Evolutionary conservation across 2,113 vertebrate species (phyloP).

Genomic region (Pangasianodon hypophthalmus): DNA sequence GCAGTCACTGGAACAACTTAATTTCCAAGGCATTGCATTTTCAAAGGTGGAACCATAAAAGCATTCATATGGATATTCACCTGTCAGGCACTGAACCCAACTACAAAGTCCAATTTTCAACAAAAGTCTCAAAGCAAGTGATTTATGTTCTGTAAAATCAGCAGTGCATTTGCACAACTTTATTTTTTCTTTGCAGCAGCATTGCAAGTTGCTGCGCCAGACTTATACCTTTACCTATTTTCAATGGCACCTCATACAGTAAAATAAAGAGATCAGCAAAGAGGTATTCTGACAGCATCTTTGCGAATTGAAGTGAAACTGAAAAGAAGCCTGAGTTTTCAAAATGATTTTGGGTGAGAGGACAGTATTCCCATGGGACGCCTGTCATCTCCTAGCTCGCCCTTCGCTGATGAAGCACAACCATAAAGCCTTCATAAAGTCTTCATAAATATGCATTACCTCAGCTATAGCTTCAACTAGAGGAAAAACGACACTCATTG

Average conservation of each 20-base stretch:
- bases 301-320: slow-evolving; percentile 17
- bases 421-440: slow-evolving; percentile 59
- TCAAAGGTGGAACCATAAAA: slow-evolving; percentile 16
- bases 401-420: slow-evolving; percentile 53
- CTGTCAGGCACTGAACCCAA: slow-evolving; percentile 19
- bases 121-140: slow-evolving; percentile 27
- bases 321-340: slow-evolving; percentile 23
- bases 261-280: slow-evolving; percentile 23
- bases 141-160: slow-evolving; percentile 39
- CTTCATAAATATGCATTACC: slow-evolving; percentile 61
- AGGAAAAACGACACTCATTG: slow-evolving; percentile 23
- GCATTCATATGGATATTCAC: slow-evolving; percentile 12
- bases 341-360: slow-evolving; percentile 23
- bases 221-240: background rate
- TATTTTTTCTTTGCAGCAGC: background rate
- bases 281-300: slow-evolving; percentile 21
- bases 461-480: slow-evolving; percentile 44
- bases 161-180: slow-evolving; percentile 20
- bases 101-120: slow-evolving; percentile 4
- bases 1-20: slow-evolving; percentile 47
- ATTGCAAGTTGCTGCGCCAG: background rate
- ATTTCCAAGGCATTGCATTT: slow-evolving; percentile 38
- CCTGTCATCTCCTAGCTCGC: slow-evolving; percentile 37
- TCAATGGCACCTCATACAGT: background rate
- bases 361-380: slow-evolving; percentile 28